Conservation (phyloP, 2,888 invertebrate genomes). For the Rhorus exstirpatorius region DNA sequence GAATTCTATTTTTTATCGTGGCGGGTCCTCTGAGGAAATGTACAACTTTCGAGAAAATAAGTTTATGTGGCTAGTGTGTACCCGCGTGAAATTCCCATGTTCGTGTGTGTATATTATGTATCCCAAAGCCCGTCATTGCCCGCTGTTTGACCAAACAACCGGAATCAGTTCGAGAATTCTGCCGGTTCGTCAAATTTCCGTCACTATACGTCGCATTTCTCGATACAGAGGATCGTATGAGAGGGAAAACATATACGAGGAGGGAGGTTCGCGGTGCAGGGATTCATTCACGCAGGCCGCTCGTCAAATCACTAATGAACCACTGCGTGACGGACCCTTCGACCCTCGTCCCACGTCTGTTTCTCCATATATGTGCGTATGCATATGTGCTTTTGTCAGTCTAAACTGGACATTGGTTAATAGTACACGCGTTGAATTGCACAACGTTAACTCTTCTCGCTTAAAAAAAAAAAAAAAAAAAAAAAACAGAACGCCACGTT, state of each 20-base stretch:
- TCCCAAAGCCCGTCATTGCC: slow-evolving; percentile 74
- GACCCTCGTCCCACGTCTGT: slow-evolving; percentile 21
- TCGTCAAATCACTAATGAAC: slow-evolving; percentile 80
- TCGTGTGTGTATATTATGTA: neutral
- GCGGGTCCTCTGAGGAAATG: too few relatives aligned
- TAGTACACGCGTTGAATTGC: slow-evolving; percentile 52
- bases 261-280: slow-evolving; percentile 53
- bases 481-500: slow-evolving; percentile 17
- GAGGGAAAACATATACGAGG: slow-evolving; percentile 16
- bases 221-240: slow-evolving; percentile 40
- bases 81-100: neutral
- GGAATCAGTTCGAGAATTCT: slow-evolving; percentile 75
- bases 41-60: neutral
- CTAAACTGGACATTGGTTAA: slow-evolving; percentile 36
- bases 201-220: slow-evolving; percentile 58
- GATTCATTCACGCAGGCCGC: slow-evolving; percentile 64
- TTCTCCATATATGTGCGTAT: neutral
- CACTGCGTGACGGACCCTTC: slow-evolving; percentile 61
- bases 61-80: neutral
- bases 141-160: slow-evolving; percentile 80
- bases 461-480: neutral
- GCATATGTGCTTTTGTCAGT: slow-evolving; percentile 36
- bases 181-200: slow-evolving; percentile 38
- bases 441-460: slow-evolving; percentile 39
- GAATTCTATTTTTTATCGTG: too few relatives aligned